Evolutionary conservation across 2,113 vertebrate species (phyloP).

Genomic region (Amblyornis subalaris): DNA sequence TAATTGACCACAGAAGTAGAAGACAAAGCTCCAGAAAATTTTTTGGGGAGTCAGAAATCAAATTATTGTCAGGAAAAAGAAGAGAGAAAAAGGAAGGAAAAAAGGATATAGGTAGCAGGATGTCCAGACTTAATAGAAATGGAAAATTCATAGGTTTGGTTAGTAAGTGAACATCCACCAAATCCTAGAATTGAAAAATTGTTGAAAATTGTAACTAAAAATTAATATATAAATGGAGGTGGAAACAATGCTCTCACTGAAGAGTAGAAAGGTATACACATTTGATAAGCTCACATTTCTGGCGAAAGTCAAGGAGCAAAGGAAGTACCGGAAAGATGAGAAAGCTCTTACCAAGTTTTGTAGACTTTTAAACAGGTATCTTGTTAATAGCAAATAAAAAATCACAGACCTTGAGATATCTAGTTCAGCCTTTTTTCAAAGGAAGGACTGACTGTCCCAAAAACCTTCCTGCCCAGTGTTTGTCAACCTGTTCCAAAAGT

Average conservation of each 20-base stretch:
- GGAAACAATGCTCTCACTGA: background rate
- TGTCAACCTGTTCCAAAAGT: background rate
- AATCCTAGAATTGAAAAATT: background rate
- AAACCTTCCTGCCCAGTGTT: background rate
- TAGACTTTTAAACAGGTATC: background rate
- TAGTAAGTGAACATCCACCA: background rate
- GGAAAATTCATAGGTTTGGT: background rate
- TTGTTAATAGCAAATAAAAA: background rate
- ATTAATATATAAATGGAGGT: background rate
- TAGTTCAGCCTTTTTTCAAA: background rate
- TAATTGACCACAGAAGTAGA: background rate
- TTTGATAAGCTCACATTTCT: background rate
- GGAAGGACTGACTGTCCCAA: background rate
- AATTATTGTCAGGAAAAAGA: background rate
- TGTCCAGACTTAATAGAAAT: background rate
- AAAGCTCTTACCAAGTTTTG: background rate
- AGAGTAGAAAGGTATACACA: background rate
- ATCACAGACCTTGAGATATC: background rate
- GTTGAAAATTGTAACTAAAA: background rate
- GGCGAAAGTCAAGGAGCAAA: background rate
- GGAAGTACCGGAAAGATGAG: background rate
- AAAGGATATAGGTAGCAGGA: background rate
- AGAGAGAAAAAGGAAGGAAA: background rate
- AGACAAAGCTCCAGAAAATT: background rate
- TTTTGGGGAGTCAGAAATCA: background rate